These are phyloP conservation scores for Baccha elongata DNA, from an alignment of 2,888 invertebrate species.

Conservation along the genomic window DNA sequence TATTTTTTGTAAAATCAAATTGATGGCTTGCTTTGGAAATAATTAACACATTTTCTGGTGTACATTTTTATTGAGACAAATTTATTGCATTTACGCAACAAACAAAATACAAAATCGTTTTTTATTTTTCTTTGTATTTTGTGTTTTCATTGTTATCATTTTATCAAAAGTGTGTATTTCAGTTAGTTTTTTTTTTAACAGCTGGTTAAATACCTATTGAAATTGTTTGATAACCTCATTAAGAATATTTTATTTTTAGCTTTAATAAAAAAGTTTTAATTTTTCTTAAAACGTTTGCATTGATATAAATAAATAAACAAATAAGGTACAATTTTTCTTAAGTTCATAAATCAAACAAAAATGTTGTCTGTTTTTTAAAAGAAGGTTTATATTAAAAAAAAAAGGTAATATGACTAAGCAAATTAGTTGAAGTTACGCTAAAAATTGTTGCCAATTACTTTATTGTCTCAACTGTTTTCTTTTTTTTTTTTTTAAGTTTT, in stretches of 20 bases:
- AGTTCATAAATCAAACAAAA: too few relatives aligned
- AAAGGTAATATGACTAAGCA: too few relatives aligned
- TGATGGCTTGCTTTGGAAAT: not conserved
- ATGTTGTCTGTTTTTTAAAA: too few relatives aligned
- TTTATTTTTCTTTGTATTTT: not conserved
- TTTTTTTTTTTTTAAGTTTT: too few relatives aligned
- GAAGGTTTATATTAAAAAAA: too few relatives aligned
- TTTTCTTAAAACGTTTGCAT: not conserved
- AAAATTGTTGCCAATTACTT: too few relatives aligned
- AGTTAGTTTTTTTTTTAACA: not conserved
- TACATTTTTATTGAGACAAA: not conserved
- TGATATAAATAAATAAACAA: not conserved
- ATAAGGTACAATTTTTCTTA: too few relatives aligned
- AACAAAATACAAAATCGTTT: not conserved
- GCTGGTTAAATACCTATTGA: not conserved
- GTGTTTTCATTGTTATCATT: not conserved
- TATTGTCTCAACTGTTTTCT: too few relatives aligned
- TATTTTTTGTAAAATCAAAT: not conserved
- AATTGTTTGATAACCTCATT: conserved; percentile 20
- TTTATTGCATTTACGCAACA: not conserved
- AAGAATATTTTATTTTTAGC: not conserved
- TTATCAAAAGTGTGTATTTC: conserved; percentile 3
- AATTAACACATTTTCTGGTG: not conserved
- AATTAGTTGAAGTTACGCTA: too few relatives aligned
- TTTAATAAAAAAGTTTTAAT: not conserved